These are phyloP conservation scores for Myiagra hebetior DNA, from an alignment of 2,113 vertebrate species.

Conservation along the genomic window DNA sequence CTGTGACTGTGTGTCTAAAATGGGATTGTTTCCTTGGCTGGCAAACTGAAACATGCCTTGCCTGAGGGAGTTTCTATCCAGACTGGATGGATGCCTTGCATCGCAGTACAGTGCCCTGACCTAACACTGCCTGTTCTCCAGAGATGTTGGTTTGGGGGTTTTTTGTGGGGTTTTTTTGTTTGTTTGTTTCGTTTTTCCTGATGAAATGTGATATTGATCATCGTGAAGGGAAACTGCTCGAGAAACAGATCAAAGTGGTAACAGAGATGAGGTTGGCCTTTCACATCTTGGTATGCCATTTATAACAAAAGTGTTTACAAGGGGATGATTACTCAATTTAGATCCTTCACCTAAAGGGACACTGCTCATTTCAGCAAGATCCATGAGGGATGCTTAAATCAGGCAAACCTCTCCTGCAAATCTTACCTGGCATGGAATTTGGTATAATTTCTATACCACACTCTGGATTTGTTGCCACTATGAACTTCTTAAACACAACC, in stretches of 20 bases:
- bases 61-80: neutral
- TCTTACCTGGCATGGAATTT: neutral
- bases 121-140: neutral
- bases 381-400: neutral
- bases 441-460: rapidly evolving
- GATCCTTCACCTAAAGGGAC: neutral
- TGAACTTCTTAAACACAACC: neutral
- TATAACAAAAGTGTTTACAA: neutral
- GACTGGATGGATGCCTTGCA: neutral
- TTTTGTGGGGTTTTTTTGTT: neutral
- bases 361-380: neutral
- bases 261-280: neutral
- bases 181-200: neutral
- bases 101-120: neutral
- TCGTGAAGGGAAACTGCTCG: neutral
- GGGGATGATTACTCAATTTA: neutral
- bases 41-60: neutral
- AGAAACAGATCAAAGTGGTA: neutral
- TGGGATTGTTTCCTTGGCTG: neutral
- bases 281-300: neutral
- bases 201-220: neutral
- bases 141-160: neutral
- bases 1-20: neutral
- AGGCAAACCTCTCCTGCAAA: neutral
- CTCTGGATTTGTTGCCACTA: neutral